These are phyloP conservation scores for Macaca fascicularis DNA, from an alignment of 2,113 vertebrate genomes.

Conservation along the genomic window DNA sequence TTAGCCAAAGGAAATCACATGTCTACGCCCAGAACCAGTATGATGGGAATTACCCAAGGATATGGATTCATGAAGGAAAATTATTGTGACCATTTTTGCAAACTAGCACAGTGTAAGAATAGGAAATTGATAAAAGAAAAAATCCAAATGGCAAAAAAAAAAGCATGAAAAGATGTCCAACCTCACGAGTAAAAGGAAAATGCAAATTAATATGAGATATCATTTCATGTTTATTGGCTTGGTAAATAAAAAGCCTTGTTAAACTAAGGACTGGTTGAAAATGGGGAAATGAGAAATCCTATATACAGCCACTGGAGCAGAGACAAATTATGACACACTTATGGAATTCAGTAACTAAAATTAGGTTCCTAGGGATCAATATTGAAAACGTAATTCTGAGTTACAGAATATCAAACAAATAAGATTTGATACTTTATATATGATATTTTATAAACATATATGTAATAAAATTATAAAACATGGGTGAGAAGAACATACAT, in stretches of 20 bases:
- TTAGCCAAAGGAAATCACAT: not conserved
- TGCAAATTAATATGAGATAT: constrained; percentile 11
- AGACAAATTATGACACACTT: not conserved
- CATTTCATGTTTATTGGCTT: not conserved
- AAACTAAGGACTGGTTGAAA: not conserved
- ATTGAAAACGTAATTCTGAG: constrained; percentile 27
- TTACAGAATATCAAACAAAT: constrained; percentile 10
- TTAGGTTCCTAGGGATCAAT: not conserved
- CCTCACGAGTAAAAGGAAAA: not conserved
- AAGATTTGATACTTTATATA: not conserved
- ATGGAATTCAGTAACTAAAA: constrained; percentile 8
- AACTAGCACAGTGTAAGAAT: not conserved
- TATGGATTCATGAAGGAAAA: not conserved
- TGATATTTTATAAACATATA: not conserved
- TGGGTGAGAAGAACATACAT: not conserved
- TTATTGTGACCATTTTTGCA: not conserved
- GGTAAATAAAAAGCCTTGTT: not conserved
- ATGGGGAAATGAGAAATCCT: not conserved
- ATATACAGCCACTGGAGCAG: not conserved
- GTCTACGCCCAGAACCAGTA: not conserved
- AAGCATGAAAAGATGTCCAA: not conserved
- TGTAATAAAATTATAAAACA: not conserved
- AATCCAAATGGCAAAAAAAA: not conserved
- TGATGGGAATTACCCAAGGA: not conserved
- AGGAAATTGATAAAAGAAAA: constrained; percentile 23